These are phyloP conservation scores for Peribatodes rhomboidaria DNA, from an alignment of 2,888 invertebrate genomes.

Conservation along the genomic window DNA sequence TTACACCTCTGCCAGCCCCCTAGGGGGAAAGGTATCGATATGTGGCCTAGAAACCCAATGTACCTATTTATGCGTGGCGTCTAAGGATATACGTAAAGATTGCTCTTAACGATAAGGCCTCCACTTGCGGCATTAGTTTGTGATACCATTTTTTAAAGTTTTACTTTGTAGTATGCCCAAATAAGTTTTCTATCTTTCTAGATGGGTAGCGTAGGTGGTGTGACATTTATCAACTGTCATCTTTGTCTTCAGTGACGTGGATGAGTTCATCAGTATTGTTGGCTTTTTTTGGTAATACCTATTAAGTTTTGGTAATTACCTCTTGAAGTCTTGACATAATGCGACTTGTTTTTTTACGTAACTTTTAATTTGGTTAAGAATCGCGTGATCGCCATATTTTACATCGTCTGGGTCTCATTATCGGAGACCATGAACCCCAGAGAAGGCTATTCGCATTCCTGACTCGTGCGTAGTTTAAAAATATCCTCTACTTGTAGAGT, in stretches of 20 bases:
- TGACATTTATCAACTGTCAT: too few species aligned
- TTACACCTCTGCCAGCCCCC: too few species aligned
- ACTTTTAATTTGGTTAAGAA: constrained; percentile 36
- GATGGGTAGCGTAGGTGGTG: too few species aligned
- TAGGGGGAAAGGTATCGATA: too few species aligned
- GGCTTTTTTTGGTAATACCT: not conserved
- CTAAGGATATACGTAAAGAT: too few species aligned
- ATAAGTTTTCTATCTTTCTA: too few species aligned
- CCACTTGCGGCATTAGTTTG: too few species aligned
- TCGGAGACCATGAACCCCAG: constrained; percentile 47
- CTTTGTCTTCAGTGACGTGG: not conserved
- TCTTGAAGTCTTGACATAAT: constrained; percentile 13
- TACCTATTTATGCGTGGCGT: too few species aligned
- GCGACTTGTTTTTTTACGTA: constrained; percentile 37
- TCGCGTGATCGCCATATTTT: constrained; percentile 40
- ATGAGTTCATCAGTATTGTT: not conserved
- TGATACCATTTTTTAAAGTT: too few species aligned
- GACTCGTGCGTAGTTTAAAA: constrained; percentile 8
- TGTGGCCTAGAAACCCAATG: too few species aligned
- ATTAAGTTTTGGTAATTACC: constrained; percentile 9
- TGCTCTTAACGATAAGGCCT: too few species aligned
- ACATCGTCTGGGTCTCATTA: constrained; percentile 40
- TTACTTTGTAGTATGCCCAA: too few species aligned
- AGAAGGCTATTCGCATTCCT: constrained; percentile 23
- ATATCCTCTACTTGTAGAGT: not conserved